phyloP scores from a whole-genome alignment of 2,113 vertebrate species.

The Rissa tridactyla region DNA sequence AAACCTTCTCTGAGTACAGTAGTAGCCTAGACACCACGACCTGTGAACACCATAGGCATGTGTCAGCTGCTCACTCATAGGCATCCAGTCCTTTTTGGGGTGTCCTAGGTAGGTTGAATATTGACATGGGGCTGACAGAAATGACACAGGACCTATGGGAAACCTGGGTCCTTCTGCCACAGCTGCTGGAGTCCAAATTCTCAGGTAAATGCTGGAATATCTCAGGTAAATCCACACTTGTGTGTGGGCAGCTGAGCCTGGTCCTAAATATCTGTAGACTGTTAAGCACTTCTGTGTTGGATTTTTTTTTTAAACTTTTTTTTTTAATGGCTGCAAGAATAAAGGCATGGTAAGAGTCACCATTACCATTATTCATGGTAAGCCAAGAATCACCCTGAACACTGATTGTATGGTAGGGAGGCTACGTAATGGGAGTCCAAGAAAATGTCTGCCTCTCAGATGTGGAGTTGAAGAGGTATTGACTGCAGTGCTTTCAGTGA shows the following conservation, averaged over 20 bases:
- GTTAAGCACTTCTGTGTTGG: neutral
- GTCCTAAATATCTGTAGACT: neutral
- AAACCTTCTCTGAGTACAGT: neutral
- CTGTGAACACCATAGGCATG: neutral
- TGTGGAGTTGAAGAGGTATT: neutral
- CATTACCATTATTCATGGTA: no score
- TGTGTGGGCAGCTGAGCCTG: neutral
- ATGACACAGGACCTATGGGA: neutral
- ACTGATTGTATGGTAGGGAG: neutral
- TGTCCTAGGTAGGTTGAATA: neutral
- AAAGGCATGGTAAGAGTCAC: neutral
- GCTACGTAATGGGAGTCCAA: neutral
- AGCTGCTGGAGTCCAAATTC: neutral
- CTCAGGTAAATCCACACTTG: neutral
- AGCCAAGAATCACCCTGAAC: neutral
- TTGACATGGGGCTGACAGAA: neutral
- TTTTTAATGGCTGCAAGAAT: neutral
- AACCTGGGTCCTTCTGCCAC: neutral
- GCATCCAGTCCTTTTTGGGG: neutral
- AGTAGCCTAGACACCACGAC: neutral
- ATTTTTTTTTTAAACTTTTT: neutral
- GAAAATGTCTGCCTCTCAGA: neutral
- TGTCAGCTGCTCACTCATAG: neutral
- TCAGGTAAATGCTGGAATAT: neutral
- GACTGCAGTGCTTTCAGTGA: neutral